Conservation (phyloP, 2,888 invertebrate species). For the Idaea biselata region DNA sequence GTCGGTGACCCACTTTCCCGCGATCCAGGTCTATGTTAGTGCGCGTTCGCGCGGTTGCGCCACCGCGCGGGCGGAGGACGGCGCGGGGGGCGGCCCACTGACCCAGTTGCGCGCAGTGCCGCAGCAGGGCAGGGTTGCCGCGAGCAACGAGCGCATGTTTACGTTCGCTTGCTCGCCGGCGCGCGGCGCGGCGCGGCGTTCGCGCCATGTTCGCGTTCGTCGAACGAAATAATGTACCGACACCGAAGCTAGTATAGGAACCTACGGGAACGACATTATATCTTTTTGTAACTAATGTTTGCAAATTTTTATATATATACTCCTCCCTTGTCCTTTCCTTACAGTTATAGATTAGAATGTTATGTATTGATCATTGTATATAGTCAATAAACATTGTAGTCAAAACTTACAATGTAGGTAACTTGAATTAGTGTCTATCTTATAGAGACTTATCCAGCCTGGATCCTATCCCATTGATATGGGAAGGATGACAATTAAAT, state of each 20-base stretch:
- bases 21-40: constrained; percentile 96
- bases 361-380: too few relatives aligned
- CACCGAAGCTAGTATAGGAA: constrained; percentile 10
- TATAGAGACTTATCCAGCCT: too few relatives aligned
- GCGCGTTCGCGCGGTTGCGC: constrained; percentile 79
- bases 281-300: constrained; percentile 1
- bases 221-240: constrained; percentile 32
- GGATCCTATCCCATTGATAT: too few relatives aligned
- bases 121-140: constrained; percentile 81
- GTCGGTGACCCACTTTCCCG: constrained; percentile 94
- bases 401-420: too few relatives aligned
- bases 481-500: too few relatives aligned
- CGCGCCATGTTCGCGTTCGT: constrained; percentile 43
- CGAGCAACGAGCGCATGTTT: constrained; percentile 71
- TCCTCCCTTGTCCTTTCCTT: too few relatives aligned
- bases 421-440: too few relatives aligned
- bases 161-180: constrained; percentile 52
- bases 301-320: too few relatives aligned
- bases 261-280: constrained; percentile 10
- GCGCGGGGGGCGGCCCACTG: constrained; percentile 87
- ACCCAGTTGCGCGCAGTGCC: constrained; percentile 88
- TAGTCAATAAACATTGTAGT: too few relatives aligned
- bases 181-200: constrained; percentile 30
- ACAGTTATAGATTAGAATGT: too few relatives aligned
- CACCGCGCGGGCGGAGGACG: constrained; percentile 77